A percentile compares a stretch with the other conserved stretches of the same genome.
These are phyloP conservation scores for Umimayanthus chanpuru DNA, from an alignment of 92 coral and sea anemone genomes.

Conservation along the genomic window DNA sequence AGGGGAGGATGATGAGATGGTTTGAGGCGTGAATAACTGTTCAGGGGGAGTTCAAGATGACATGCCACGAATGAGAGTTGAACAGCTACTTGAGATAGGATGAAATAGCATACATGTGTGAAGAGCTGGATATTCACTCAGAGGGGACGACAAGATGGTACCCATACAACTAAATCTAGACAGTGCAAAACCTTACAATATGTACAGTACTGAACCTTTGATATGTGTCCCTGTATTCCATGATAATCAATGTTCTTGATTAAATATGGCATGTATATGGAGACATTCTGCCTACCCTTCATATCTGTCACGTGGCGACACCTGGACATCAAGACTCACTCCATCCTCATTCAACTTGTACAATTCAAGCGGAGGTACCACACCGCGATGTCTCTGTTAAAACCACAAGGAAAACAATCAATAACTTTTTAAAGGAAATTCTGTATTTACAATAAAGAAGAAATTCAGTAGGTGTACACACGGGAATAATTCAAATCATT, in stretches of 20 bases:
- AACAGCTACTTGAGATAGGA: not conserved
- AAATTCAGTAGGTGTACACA: not conserved
- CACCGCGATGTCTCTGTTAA: constrained; percentile 56
- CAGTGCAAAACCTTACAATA: too few relatives aligned
- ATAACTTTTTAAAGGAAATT: not conserved
- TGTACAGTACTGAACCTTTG: too few relatives aligned
- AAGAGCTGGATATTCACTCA: not conserved
- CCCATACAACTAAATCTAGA: not conserved
- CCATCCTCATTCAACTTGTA: constrained; percentile 86
- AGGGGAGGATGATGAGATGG: constrained; percentile 15
- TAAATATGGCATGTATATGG: not conserved
- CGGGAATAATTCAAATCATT: too few relatives aligned
- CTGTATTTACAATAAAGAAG: not conserved
- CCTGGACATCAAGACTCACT: constrained; percentile 69
- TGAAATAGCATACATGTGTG: too few relatives aligned
- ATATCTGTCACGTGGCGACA: constrained; percentile 94
- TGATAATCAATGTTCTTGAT: too few relatives aligned
- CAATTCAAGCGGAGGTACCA: constrained; percentile 91
- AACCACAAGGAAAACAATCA: not conserved
- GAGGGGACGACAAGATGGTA: not conserved
- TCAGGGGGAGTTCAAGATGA: not conserved
- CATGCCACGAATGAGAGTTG: too few relatives aligned
- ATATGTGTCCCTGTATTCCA: too few relatives aligned
- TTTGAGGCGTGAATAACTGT: not conserved
- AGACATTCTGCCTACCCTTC: constrained; percentile 65